These are phyloP conservation scores for Tupaia tana DNA, from an alignment of 2,113 vertebrate genomes.

Conservation along the genomic window DNA sequence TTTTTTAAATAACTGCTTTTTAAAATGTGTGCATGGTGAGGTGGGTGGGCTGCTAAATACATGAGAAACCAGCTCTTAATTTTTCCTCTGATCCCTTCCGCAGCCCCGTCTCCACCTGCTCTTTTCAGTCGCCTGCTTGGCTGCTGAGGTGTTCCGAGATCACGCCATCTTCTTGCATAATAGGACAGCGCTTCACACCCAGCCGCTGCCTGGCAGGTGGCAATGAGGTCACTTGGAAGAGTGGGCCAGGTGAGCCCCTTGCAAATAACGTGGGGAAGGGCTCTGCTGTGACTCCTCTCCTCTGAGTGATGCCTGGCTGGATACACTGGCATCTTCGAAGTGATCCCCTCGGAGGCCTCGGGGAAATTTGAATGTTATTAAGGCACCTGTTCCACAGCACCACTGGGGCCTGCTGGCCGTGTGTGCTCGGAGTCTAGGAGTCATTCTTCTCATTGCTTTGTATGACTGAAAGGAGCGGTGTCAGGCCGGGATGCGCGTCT, in stretches of 20 bases:
- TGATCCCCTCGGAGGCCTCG: neutral
- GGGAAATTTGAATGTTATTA: neutral
- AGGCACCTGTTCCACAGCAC: neutral
- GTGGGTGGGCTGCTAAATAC: slow-evolving; percentile 7
- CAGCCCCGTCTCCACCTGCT: slow-evolving; percentile 68
- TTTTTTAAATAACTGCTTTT: slow-evolving; percentile 52
- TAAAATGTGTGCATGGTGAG: neutral
- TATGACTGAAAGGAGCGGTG: neutral
- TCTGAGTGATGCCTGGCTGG: neutral
- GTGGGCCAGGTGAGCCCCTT: slow-evolving; percentile 50
- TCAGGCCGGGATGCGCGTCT: neutral
- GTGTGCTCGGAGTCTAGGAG: neutral
- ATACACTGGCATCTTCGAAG: neutral
- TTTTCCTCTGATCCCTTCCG: neutral
- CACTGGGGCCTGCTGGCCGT: neutral
- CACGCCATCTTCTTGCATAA: neutral
- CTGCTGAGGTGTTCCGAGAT: neutral
- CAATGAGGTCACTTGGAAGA: slow-evolving; percentile 41
- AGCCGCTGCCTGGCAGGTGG: slow-evolving; percentile 48
- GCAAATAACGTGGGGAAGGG: slow-evolving; percentile 64
- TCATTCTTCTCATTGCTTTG: neutral
- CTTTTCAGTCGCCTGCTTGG: neutral
- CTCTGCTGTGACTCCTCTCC: neutral
- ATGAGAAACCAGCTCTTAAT: slow-evolving; percentile 3
- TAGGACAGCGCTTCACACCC: neutral